A percentile compares a stretch with the other conserved stretches of the same genome.
Conservation (phyloP, 1,140 invertebrate genomes). For the Euschistus heros region DNA sequence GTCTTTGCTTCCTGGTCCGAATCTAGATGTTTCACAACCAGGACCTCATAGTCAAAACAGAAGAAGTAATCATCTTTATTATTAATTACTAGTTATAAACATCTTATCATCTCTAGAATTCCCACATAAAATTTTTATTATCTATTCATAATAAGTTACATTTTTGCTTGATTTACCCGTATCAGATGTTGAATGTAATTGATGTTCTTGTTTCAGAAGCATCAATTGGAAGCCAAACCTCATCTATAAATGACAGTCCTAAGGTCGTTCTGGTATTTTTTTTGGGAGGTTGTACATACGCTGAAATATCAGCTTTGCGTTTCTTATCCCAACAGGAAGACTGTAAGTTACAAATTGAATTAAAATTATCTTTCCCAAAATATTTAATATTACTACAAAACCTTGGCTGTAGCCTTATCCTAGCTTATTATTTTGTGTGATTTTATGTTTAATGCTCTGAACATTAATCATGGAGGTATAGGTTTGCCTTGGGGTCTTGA, state of each 20-base stretch:
- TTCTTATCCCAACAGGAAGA: constrained; percentile 89
- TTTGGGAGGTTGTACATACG: constrained; percentile 91
- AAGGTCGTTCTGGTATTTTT: constrained; percentile 87
- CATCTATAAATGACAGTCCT: constrained; percentile 53
- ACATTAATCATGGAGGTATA: too few species aligned
- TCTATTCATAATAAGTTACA: too few species aligned
- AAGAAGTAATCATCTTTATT: constrained; percentile 17
- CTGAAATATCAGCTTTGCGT: constrained; percentile 84
- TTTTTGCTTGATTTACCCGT: too few species aligned
- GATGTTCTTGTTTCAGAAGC: constrained; percentile 36
- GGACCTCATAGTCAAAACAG: constrained; percentile 33
- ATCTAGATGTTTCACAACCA: constrained; percentile 42
- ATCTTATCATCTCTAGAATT: too few species aligned
- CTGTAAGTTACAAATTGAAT: constrained; percentile 39
- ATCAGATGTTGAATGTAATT: background rate
- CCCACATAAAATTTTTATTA: too few species aligned
- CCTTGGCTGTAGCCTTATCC: too few species aligned
- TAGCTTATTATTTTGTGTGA: too few species aligned
- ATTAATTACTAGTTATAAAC: too few species aligned
- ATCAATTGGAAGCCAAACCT: constrained; percentile 48
- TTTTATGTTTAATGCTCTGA: too few species aligned
- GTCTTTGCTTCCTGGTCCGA: constrained; percentile 50
- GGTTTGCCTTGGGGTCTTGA: too few species aligned
- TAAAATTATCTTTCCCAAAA: too few species aligned
- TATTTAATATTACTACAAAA: too few species aligned